Evolutionary conservation across 2,113 vertebrate genomes (phyloP), one percentile per base, ranked within the genome.

Genomic region (Hemibagrus wyckioides): DNA sequence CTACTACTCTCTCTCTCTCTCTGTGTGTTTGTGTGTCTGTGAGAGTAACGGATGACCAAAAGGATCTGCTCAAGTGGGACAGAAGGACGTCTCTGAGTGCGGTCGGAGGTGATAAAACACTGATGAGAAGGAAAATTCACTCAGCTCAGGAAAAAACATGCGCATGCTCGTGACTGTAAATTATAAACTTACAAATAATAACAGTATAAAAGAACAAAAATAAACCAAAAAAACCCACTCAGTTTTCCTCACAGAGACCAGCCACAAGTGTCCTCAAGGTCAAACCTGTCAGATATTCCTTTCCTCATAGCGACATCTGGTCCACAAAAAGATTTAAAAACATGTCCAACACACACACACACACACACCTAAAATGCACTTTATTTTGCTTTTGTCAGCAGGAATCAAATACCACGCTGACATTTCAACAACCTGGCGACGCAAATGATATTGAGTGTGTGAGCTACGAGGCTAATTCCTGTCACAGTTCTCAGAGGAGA

Each of bases 331-430:
- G 14, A 80, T 36, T 36, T 80, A 54, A 21, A 57, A 81, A 81
- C 54, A 59, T 28, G 21, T 25, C 23, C 30, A 86, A 89, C 80
- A 69, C 59, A 88, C 52, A 59, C n/a, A 63, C 28, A 50, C 84
- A 61, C 79, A 71, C 21, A 71, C 21, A 87, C 39, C 23, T 48
- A n/a, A 33, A n/a, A 48, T 63, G 69, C 36, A 57, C 61, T n/a
- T 82, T 73, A 86, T 80, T 83, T 82, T 67, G 63, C 85, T 86
- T 61, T 59, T 83, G 57, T 81, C 69, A 36, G 77, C 77, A 67
- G 39, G 52, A 82, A 76, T 86, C 57, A 90, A 86, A 90, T 83
- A 82, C 86, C 80, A 80, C n/a, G 23, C 39, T 80, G 83, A 90
- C 87, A 80, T 88, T 88, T 86, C 28, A 28, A 61, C 73, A 63